Conservation (phyloP, 2,888 invertebrate species). For the Chrysina gloriosa region DNA sequence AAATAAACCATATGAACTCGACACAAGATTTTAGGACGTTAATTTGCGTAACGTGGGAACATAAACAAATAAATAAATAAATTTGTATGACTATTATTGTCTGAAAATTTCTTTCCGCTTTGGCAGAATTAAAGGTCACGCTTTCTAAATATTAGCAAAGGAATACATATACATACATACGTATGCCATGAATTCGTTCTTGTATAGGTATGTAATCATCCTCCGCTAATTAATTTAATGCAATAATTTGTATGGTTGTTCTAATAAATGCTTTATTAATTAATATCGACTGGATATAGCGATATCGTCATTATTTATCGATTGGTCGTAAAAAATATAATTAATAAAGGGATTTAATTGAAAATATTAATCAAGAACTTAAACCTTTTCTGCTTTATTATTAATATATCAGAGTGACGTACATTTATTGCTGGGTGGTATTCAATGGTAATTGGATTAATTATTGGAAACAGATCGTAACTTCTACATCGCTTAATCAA, state of each 20-base stretch:
- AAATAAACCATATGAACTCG: neutral
- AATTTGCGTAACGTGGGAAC: too few relatives aligned
- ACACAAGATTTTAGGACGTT: too few relatives aligned
- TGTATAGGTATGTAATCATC: neutral
- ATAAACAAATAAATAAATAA: too few relatives aligned
- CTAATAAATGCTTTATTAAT: neutral
- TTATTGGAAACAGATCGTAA: constrained; percentile 2
- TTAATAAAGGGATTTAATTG: constrained; percentile 4
- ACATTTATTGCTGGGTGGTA: neutral
- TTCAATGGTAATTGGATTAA: constrained; percentile 8
- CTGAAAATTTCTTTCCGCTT: constrained; percentile 9
- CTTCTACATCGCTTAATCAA: constrained; percentile 11
- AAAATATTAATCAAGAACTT: constrained; percentile 3
- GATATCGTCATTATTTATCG: neutral
- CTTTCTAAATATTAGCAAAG: constrained; percentile 7
- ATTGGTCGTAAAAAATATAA: neutral
- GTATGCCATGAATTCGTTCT: too few relatives aligned
- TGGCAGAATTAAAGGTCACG: constrained; percentile 1
- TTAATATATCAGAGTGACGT: neutral
- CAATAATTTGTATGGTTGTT: neutral
- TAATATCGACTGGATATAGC: neutral
- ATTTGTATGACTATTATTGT: constrained; percentile 6
- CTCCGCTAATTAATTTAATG: neutral
- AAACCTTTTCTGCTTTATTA: neutral
- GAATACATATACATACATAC: neutral